These are phyloP conservation scores for Scomberomorus guttatus DNA, from an alignment of 2,797 vertebrate species.

Conservation along the genomic window DNA sequence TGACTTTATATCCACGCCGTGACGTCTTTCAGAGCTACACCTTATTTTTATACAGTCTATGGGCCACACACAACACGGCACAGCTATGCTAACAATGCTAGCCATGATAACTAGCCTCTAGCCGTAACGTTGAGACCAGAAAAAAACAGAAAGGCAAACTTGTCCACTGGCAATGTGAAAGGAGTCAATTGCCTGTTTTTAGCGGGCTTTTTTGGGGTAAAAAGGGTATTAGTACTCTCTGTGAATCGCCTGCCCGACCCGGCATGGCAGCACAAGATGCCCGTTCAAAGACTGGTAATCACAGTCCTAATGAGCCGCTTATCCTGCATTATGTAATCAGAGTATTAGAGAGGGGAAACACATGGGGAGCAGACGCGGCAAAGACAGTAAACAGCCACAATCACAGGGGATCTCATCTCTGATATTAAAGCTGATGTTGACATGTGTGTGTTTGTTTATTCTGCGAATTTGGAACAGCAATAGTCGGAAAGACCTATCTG, in stretches of 20 bases:
- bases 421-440: slow-evolving; percentile 8
- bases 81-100: no score
- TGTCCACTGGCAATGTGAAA: no score
- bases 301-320: slow-evolving; percentile 50
- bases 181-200: no score
- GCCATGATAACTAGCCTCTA: no score
- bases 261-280: slow-evolving; percentile 31
- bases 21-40: no score
- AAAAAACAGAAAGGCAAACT: no score
- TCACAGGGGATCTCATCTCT: slow-evolving; percentile 27
- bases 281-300: slow-evolving; percentile 17
- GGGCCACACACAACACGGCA: no score
- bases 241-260: slow-evolving; percentile 4
- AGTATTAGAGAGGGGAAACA: slow-evolving; percentile 37
- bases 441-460: neutral
- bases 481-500: neutral
- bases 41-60: no score
- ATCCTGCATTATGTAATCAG: slow-evolving; percentile 66
- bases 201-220: no score
- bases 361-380: slow-evolving; percentile 31
- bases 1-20: no score
- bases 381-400: slow-evolving; percentile 46
- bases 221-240: neutral
- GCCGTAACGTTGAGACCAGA: no score
- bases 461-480: neutral